Evolutionary conservation across 2,888 invertebrate species (phyloP), one percentile per base, ranked within the genome.

Genomic region (Caenorhabditis virilis): DNA sequence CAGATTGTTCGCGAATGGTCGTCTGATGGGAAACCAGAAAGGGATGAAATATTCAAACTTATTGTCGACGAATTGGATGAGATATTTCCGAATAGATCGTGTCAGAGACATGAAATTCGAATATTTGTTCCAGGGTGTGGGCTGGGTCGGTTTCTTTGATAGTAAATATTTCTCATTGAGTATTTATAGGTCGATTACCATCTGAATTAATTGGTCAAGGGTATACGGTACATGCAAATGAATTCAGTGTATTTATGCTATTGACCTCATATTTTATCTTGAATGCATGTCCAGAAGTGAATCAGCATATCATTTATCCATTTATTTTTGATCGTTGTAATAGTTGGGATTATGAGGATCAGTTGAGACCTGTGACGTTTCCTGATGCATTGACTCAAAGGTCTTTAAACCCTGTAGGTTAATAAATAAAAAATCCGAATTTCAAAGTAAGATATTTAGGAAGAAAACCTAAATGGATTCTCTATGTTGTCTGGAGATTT

Each of bases 1-100:
- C 95, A 97, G 84, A 89, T 98, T 79, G 92, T 92, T n/a, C 87
- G 98, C 0, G 98, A 98, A 83, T 98, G 98, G 98, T 93, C 93
- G 78, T 86, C 87, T 0, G 89, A 77, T 70, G 79, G 79, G 13
- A 30, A 25, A n/a, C 52, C 49, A 2, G 82, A 82, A 52, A 57
- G 82, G 27, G 55, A 61, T 2, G 60, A 72, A 53, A 94, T 93
- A 79, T 97, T 95, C 84, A 88, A 88, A 69, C 95, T 93, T 0
- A 91, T 97, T 43, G 88, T 97, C 16, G 89, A 91, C 42, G 92
- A 92, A 84, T 87, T 90, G 53, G 83, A 86, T 15, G 87, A 89
- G 59, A 93, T 90, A 84, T 90, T 91, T 15, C 83, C 78, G 7
- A 27, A 20, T 11, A 79, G 83, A 55, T 73, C 22, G 4, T 33